Conservation (phyloP, 2,888 invertebrate species). For the Anoplius nigerrimus region DNA sequence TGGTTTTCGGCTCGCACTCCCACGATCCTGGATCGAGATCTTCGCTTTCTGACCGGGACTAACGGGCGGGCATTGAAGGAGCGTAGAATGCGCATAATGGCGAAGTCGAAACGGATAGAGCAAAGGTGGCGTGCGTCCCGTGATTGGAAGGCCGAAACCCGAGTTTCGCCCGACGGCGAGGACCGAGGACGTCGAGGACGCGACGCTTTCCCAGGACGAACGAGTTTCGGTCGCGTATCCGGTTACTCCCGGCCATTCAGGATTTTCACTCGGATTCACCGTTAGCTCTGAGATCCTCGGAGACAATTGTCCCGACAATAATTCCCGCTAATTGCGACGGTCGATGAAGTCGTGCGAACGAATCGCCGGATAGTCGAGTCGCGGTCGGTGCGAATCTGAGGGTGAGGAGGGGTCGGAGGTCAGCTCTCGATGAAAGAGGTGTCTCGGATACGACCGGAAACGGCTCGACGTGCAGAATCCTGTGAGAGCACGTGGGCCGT, state of each 20-base stretch:
- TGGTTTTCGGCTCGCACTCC: constrained; percentile 33
- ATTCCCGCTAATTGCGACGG: no score
- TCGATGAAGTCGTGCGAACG: no score
- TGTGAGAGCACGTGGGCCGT: no score
- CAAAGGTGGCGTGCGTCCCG: constrained; percentile 20
- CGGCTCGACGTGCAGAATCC: no score
- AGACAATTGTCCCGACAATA: no score
- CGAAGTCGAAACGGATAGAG: constrained; percentile 46
- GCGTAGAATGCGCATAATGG: constrained; percentile 40
- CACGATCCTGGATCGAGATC: constrained; percentile 44
- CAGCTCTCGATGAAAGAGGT: no score
- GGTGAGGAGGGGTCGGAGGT: no score
- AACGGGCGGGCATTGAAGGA: constrained; percentile 45
- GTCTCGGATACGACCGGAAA: no score
- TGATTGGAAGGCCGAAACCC: constrained; percentile 44
- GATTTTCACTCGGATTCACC: constrained; percentile 35
- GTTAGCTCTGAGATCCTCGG: background rate
- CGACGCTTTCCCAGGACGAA: background rate
- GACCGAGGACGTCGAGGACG: constrained; percentile 28
- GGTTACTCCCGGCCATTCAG: constrained; percentile 42
- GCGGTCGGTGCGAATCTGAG: no score
- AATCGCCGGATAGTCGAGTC: no score
- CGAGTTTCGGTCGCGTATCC: constrained; percentile 36
- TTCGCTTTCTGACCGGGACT: constrained; percentile 31
- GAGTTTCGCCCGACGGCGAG: constrained; percentile 41